Percentiles rank a stretch among this genome's conserved stretches.
phyloP scores from a whole-genome alignment of 2,113 vertebrate species.

The Cololabis saira region DNA sequence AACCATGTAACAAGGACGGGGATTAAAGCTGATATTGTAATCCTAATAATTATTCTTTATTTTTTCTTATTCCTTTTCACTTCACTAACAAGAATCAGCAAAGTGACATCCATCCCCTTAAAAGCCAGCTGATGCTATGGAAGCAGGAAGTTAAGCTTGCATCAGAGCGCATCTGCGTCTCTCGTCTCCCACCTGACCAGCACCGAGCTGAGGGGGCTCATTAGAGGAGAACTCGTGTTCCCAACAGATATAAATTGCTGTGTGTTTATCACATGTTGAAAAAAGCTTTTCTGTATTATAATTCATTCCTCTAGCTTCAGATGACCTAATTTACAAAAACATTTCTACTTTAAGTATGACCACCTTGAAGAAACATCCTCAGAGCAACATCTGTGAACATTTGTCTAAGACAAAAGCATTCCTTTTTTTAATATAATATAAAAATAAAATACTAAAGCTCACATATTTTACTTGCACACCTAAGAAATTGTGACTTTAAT shows the following conservation, averaged over 20 bases:
- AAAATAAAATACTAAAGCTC: too few species aligned
- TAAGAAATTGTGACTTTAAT: too few species aligned
- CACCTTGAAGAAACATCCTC: too few species aligned
- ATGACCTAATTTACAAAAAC: neutral
- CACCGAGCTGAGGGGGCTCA: slow-evolving; percentile 34
- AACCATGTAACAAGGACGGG: neutral
- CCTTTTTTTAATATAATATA: too few species aligned
- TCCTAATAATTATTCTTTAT: slow-evolving; percentile 20
- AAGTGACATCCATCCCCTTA: slow-evolving; percentile 46
- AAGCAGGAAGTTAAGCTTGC: slow-evolving; percentile 30
- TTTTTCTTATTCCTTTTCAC: slow-evolving; percentile 10
- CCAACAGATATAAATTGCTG: slow-evolving; percentile 12
- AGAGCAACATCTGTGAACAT: too few species aligned
- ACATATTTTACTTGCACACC: too few species aligned
- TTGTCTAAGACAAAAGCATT: too few species aligned
- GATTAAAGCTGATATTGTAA: slow-evolving; percentile 62
- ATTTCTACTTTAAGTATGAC: neutral
- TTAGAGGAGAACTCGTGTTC: slow-evolving; percentile 43
- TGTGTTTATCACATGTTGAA: slow-evolving; percentile 7
- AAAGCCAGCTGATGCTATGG: slow-evolving; percentile 13
- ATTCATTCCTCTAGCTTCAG: neutral
- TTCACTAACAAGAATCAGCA: slow-evolving; percentile 12
- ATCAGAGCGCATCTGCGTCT: slow-evolving; percentile 27
- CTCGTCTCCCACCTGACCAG: slow-evolving; percentile 39
- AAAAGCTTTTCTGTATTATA: neutral